Evolutionary conservation across 2,113 vertebrate genomes (phyloP).

Genomic region (Cyanocitta stelleri): DNA sequence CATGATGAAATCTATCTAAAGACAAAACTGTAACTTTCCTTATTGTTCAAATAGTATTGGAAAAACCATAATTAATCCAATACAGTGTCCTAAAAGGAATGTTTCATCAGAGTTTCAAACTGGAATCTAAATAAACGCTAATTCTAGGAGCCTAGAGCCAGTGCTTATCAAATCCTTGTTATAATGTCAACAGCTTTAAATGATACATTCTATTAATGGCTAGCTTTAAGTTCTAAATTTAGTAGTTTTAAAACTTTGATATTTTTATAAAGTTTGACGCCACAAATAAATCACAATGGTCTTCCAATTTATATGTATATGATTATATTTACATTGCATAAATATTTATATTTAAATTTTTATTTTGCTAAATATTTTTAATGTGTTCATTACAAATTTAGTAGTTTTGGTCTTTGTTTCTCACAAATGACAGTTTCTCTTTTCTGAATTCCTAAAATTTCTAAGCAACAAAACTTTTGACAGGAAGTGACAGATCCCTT

Average conservation of each 20-base stretch:
- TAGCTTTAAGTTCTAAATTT: background rate
- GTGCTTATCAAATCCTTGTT: background rate
- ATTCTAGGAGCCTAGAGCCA: background rate
- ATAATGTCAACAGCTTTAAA: background rate
- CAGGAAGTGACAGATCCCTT: background rate
- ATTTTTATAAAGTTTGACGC: background rate
- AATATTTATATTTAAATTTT: background rate
- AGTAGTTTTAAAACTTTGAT: background rate
- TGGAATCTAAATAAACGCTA: background rate
- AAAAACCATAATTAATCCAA: background rate
- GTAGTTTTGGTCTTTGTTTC: background rate
- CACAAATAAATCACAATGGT: background rate
- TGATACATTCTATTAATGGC: background rate
- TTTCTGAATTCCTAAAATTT: background rate
- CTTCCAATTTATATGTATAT: background rate
- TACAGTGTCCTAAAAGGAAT: background rate
- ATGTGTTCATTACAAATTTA: background rate
- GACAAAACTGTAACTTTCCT: background rate
- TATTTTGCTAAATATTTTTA: background rate
- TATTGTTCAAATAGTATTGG: background rate
- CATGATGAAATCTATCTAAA: background rate
- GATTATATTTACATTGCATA: background rate
- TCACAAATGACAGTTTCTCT: background rate
- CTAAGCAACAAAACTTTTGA: background rate
- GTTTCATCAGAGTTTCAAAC: background rate